Conservation (phyloP, 2,113 vertebrate species). For the Ceuthmochares aereus region DNA sequence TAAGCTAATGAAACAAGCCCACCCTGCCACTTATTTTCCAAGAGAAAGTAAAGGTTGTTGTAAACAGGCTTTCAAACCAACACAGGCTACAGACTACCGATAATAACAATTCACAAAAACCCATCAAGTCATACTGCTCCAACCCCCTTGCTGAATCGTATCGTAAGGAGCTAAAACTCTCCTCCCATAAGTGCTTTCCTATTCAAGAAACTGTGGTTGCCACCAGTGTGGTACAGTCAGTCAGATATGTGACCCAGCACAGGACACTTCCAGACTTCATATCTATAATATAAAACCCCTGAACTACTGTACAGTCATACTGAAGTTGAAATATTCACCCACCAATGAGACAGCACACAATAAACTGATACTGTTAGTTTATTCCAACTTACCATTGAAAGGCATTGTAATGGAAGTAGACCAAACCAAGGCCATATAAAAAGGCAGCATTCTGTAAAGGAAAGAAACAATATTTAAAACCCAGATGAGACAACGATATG, state of each 20-base stretch:
- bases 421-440: constrained; percentile 99
- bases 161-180: neutral
- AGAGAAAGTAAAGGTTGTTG: neutral
- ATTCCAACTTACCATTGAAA: constrained; percentile 96
- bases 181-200: neutral
- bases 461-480: constrained; percentile 51
- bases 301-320: fast-evolving
- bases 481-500: neutral
- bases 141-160: fast-evolving
- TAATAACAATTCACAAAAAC: neutral
- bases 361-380: neutral
- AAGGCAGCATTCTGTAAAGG: constrained; percentile 96
- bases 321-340: neutral
- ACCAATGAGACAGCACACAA: neutral
- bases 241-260: neutral
- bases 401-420: constrained; percentile 99
- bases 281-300: neutral
- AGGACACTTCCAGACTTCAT: fast-evolving
- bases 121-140: neutral
- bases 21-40: neutral
- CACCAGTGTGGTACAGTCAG: neutral
- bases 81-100: neutral
- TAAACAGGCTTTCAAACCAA: neutral
- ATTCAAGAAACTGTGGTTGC: neutral
- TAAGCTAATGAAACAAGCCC: neutral